These are phyloP conservation scores for Sebastolobus alascanus DNA, from an alignment of 2,797 vertebrate genomes.

Conservation along the genomic window DNA sequence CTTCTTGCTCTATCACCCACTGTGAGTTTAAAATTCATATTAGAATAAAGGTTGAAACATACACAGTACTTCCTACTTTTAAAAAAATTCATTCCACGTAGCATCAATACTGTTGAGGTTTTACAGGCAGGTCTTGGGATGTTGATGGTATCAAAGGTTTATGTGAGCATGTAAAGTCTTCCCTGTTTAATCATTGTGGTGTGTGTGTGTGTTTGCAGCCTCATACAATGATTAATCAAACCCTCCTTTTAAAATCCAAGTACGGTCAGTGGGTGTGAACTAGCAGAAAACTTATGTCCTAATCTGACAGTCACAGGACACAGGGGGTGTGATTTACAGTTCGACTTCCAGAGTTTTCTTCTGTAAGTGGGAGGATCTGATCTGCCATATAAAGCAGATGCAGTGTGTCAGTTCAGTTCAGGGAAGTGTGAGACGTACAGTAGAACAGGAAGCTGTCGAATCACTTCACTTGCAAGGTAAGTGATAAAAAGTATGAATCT, in stretches of 20 bases:
- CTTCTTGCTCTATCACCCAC: too few relatives aligned
- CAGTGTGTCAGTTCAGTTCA: neutral
- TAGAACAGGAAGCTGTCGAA: constrained; percentile 12
- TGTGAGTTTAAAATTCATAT: neutral
- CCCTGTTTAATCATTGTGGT: neutral
- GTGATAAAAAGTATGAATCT: neutral
- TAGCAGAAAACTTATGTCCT: neutral
- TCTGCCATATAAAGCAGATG: constrained; percentile 29
- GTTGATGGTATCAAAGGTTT: constrained; percentile 34
- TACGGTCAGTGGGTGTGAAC: neutral
- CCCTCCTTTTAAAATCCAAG: neutral
- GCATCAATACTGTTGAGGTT: neutral
- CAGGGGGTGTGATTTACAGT: neutral
- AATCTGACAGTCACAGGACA: constrained; percentile 3
- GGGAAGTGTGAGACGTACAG: neutral
- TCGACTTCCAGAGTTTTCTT: neutral
- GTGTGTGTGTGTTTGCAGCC: neutral
- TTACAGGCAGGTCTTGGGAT: constrained; percentile 36
- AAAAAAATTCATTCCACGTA: neutral
- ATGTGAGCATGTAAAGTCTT: neutral
- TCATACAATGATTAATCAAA: constrained; percentile 8
- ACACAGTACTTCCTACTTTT: neutral
- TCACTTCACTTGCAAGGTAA: constrained; percentile 61
- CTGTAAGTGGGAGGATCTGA: constrained; percentile 35
- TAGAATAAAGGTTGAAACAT: neutral